A percentile compares a stretch with the other conserved stretches of the same genome.
phyloP scores from a whole-genome alignment of 2,888 invertebrate species.

The Rhyacophila evoluta region DNA sequence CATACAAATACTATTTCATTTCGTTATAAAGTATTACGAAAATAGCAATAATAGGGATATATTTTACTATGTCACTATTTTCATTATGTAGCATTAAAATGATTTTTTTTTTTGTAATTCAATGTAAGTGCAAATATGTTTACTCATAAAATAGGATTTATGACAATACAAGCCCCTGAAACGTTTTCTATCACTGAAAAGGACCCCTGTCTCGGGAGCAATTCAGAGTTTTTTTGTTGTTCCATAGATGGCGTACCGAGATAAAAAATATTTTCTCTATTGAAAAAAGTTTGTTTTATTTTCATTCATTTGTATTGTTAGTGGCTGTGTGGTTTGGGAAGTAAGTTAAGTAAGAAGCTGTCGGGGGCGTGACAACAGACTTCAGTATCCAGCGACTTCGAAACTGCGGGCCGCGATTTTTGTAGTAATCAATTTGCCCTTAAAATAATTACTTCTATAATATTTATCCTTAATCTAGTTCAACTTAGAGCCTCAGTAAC shows the following conservation, averaged over 20 bases:
- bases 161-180: not conserved
- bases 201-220: slow-evolving; percentile 21
- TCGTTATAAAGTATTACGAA: too few species aligned
- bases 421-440: too few species aligned
- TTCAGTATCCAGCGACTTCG: not conserved
- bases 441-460: too few species aligned
- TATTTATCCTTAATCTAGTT: too few species aligned
- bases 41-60: too few species aligned
- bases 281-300: slow-evolving; percentile 38
- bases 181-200: not conserved
- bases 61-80: too few species aligned
- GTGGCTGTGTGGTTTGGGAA: slow-evolving; percentile 29
- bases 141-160: too few species aligned
- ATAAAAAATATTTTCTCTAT: slow-evolving; percentile 41
- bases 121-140: too few species aligned
- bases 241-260: slow-evolving; percentile 31
- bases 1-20: too few species aligned
- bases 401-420: not conserved
- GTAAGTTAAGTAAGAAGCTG: slow-evolving; percentile 19
- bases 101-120: too few species aligned
- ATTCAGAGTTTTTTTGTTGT: slow-evolving; percentile 36
- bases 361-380: slow-evolving; percentile 12
- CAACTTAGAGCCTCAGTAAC: too few species aligned
- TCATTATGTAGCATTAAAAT: too few species aligned
- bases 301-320: slow-evolving; percentile 45